Evolutionary conservation across 2,113 vertebrate genomes (phyloP), one percentile per base, ranked within the genome.

Genomic region (Semicossyphus pulcher): DNA sequence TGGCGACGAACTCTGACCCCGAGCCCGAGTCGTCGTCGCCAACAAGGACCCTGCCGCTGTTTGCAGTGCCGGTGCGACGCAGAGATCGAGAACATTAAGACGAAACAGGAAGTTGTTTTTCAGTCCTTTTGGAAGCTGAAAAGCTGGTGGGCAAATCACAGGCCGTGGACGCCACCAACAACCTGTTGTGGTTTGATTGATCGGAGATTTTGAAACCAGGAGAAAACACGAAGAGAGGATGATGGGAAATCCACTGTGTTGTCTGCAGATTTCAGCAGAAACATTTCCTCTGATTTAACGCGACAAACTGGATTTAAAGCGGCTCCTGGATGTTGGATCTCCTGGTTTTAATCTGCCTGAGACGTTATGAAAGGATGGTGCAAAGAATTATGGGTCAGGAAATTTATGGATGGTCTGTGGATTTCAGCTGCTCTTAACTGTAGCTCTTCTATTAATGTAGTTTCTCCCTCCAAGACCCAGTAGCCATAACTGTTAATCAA

Each of bases 11-110:
- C 74, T 84, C 79, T 32, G 84, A 91, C 34, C 79, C 80, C 0
- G 81, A 86, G 52, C 81, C 82, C 0, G 81, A 86, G 52, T 18
- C 65, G 49, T 69, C 77, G 1, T 87, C 84, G 2, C 76, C 88
- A 0, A 72, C 86, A 0, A 39, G 87, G 74, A 84, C 83, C 74
- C 77, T 91, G 59, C 90, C 88, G 4, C 53, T 90, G 83, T 92
- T 92, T 4, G 88, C 87, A 0, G 89, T 91, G 23, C 89, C 90
- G 10, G 83, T 90, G 52, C 78, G 90, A 5, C 83, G 90, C 9
- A 81, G 91, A 0, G 91, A 92, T 23, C 83, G 91, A 2, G 85
- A 92, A 80, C 89, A 90, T 11, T 88, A 48, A 31, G 9, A 21
- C 1, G 1, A 37, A 51, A 29, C 15, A 0, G 26, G 2, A 44